Base-by-base conservation (phyloP, 2,113 vertebrate species). In the Chlorocebus sabaeus region DNA sequence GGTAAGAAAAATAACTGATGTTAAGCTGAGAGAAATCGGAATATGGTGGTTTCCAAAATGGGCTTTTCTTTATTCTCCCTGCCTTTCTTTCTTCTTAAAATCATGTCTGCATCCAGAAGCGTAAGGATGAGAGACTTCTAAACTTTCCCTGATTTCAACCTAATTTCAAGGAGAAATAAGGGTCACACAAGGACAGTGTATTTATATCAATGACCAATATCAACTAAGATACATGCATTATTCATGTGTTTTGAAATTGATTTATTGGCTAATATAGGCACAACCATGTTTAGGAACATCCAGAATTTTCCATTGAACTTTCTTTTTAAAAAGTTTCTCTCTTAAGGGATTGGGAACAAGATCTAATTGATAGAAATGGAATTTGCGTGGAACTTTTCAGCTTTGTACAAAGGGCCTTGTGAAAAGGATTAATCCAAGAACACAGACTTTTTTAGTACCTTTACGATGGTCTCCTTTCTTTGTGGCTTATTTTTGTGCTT, bases 401-500 rank as follows among this genome's bases (percentile, higher is more conserved):
- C 59, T 86, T 75, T 79, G 6, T 82, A 35, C 12, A 55, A 79
- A 64, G 32, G 57, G 27, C 73, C 18, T 72, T 1, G 3, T 52
- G 67, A 32, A 82, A 91, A 96, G 35, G 43, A 68, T 59, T 82
- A 64, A 55, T 79, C 27, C 32, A 75, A 80, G 79, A 75, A 93
- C 40, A 90, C 6, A 61, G 72, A 73, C n/a, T 35, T 90, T 86
- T 35, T 83, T 86, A 73, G 64, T 87, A 48, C 22, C 40, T 73
- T 94, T 64, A 20, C 0, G 4, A 32, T 8, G 7, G 27, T 43
- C 35, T 68, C 40, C n/a, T 92, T 93, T 95, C 38, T 85, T 40
- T 57, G 79, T 40, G 83, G 43, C 32, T 95, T 79, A 38, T n/a
- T 93, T 89, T 90, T 67, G 35, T 95, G 38, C 89, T 94, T 82